phyloP scores from a whole-genome alignment of 2,113 vertebrate species.

The Toxotes jaculatrix region DNA sequence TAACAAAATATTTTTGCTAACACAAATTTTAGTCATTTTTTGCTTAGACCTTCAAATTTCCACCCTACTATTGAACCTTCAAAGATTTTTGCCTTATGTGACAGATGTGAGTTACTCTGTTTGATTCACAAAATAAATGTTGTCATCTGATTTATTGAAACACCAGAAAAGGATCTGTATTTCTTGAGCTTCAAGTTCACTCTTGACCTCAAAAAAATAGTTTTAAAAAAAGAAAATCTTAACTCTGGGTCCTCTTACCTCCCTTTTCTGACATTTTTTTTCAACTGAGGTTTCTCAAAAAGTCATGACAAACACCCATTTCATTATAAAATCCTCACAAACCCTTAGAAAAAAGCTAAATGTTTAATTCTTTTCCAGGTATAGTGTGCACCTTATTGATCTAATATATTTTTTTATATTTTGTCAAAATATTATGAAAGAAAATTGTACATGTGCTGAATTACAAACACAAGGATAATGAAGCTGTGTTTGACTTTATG shows the following conservation, averaged over 20 bases:
- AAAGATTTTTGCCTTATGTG: neutral
- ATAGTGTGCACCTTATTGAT: neutral
- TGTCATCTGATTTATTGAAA: neutral
- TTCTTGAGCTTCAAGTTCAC: too few relatives aligned
- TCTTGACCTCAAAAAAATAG: neutral
- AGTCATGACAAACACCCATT: neutral
- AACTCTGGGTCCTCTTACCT: neutral
- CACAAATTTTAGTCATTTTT: neutral
- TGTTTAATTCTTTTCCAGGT: neutral
- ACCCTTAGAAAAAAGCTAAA: neutral
- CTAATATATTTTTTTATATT: neutral
- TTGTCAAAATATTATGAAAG: slow-evolving; percentile 18
- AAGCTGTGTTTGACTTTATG: slow-evolving; percentile 68
- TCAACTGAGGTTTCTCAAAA: neutral
- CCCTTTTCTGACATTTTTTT: neutral
- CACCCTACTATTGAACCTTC: neutral
- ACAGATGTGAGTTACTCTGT: neutral
- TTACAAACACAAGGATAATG: slow-evolving; percentile 65
- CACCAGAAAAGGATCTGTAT: neutral
- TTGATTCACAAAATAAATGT: neutral
- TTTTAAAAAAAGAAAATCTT: neutral
- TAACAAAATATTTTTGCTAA: neutral
- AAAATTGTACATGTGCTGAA: slow-evolving; percentile 13
- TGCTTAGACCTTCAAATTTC: neutral
- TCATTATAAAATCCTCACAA: neutral